Percentiles rank a stretch among this genome's conserved stretches.
phyloP scores from a whole-genome alignment of 1,140 invertebrate species.

The Caenorhabditis remanei region DNA sequence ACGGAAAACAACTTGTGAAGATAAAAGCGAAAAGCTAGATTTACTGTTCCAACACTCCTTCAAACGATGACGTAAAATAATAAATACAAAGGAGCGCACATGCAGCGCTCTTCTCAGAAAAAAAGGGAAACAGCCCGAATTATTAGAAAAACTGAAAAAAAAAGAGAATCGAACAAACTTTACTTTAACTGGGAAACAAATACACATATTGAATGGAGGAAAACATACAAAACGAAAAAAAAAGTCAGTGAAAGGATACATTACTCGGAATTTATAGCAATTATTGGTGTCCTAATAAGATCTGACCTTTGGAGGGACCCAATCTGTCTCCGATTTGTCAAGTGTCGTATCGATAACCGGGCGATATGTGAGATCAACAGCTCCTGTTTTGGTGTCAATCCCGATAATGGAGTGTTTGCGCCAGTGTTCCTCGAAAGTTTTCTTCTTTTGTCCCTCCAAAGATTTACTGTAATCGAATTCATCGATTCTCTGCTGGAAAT shows the following conservation, averaged over 20 bases:
- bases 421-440: constrained; percentile 88
- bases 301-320: constrained; percentile 90
- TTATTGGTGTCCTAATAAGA: constrained; percentile 82
- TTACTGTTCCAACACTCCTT: neutral
- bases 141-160: neutral
- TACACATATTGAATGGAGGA: neutral
- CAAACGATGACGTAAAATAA: constrained; percentile 19
- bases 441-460: constrained; percentile 85
- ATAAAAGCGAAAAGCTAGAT: neutral
- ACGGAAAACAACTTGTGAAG: neutral
- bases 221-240: neutral
- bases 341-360: constrained; percentile 93
- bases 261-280: no score
- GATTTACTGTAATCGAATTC: constrained; percentile 95
- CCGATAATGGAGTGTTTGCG: constrained; percentile 91
- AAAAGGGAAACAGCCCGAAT: neutral
- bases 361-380: constrained; percentile 86
- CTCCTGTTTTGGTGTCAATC: constrained; percentile 84
- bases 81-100: neutral
- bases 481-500: constrained; percentile 90
- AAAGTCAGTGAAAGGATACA: neutral
- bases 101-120: neutral
- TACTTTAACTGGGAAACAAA: constrained; percentile 30
- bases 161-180: neutral
- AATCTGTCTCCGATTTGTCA: constrained; percentile 86